Conservation (phyloP, 35 echinoderm and acorn worm genomes). For the Patiria miniata region DNA sequence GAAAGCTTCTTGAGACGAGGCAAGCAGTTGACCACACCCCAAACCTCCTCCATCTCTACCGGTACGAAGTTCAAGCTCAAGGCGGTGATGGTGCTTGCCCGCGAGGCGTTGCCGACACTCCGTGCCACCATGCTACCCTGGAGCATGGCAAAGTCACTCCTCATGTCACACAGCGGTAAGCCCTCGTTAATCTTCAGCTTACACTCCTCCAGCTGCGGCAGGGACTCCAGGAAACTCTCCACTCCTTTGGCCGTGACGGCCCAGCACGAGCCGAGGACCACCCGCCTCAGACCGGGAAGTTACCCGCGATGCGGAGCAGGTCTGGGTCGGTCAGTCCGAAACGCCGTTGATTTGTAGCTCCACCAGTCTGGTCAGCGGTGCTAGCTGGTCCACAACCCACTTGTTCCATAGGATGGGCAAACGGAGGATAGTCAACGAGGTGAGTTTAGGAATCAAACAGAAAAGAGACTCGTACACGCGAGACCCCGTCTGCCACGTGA, state of each 20-base stretch:
- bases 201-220: slow-evolving; percentile 53
- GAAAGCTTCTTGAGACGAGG: slow-evolving; percentile 75
- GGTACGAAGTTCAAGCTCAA: slow-evolving; percentile 81
- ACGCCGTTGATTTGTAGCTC: slow-evolving; percentile 82
- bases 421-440: slow-evolving; percentile 60
- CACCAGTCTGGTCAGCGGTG: slow-evolving; percentile 62
- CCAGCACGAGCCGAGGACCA: slow-evolving; percentile 86
- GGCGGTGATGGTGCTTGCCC: slow-evolving; percentile 56
- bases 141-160: slow-evolving; percentile 89
- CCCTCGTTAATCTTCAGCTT: slow-evolving; percentile 88
- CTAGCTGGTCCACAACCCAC: slow-evolving; percentile 74
- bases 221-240: slow-evolving; percentile 53
- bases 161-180: slow-evolving; percentile 73
- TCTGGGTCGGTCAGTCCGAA: slow-evolving; percentile 85
- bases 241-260: slow-evolving; percentile 61
- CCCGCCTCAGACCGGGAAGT: slow-evolving; percentile 65
- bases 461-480: slow-evolving; percentile 88
- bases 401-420: slow-evolving; percentile 90
- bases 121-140: slow-evolving; percentile 70
- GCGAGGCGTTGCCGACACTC: slow-evolving; percentile 43
- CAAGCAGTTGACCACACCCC: slow-evolving; percentile 78
- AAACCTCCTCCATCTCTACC: slow-evolving; percentile 89
- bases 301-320: slow-evolving; percentile 56
- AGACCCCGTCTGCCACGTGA: slow-evolving; percentile 73
- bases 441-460: slow-evolving; percentile 69